Evolutionary conservation across 2,797 vertebrate genomes (phyloP), one percentile per base, ranked within the genome.

Genomic region (Brotula barbata): DNA sequence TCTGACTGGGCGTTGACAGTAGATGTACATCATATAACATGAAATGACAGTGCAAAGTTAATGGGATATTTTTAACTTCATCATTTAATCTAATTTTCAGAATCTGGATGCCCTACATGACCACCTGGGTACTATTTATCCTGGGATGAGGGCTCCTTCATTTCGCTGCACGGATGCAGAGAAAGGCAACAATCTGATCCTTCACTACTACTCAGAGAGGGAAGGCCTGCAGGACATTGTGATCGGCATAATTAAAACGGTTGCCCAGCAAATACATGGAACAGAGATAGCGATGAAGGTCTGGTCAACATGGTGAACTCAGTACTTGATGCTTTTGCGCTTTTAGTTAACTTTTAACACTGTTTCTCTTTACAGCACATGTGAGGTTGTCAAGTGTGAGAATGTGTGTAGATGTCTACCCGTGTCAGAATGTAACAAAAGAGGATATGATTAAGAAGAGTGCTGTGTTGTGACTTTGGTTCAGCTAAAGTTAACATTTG

Each of bases 271-370:
- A 85, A 98, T 99, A 84, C 97, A 99, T 0, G 94, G 97, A 77
- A 99, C 96, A 10, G 96, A 98, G 88, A 98, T 99, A 59, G 95
- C 96, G 82, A 99, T 99, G 97, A 98, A 98, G 96, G 97, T 99
- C 85, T 58, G 81, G 54, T 49, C 49, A 14, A 10, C 8, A 3
- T 4, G 6, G 13, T 3, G 34, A 14, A 11, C 13, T 12, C 13
- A 10, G 9, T 12, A 36, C 34, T 36, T 36, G n/a, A n/a, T 36
- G 13, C 34, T 2, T 28, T 28, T 28, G 25, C 9, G 5, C 11
- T 33, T 33, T 11, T 9, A 33, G 9, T 11, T 2, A 33, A 6
- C 11, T 33, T 33, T 33, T 33, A 33, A 11, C 31, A 33, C 25
- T 28, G 47, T 25, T 68, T 2, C 44, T 59, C 58, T 60, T 60